phyloP scores from a whole-genome alignment of 2,113 vertebrate genomes.

The Monarcha castaneiventris region DNA sequence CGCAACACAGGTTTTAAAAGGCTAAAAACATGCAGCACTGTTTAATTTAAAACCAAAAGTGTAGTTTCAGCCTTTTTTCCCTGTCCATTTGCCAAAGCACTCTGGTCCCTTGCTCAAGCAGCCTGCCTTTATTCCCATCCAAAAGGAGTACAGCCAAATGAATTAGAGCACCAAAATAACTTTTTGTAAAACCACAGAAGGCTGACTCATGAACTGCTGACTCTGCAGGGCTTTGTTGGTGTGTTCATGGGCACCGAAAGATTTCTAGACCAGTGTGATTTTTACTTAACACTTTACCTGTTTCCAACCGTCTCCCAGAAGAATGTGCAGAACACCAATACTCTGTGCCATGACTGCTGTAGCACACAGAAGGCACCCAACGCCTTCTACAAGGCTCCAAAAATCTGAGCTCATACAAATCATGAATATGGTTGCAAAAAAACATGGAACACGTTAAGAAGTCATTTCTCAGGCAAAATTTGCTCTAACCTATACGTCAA shows the following conservation, averaged over 20 bases:
- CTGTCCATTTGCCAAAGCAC: not conserved
- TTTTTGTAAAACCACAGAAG: not conserved
- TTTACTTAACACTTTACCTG: not conserved
- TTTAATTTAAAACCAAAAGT: slow-evolving; percentile 13
- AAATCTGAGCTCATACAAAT: not conserved
- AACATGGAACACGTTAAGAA: rapidly evolving
- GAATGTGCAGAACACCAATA: not conserved
- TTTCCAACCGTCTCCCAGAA: not conserved
- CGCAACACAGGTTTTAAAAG: not conserved
- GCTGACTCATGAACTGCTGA: slow-evolving; percentile 42
- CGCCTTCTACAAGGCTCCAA: not conserved
- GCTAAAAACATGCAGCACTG: not conserved
- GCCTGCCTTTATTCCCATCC: slow-evolving; percentile 12
- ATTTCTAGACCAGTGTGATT: not conserved
- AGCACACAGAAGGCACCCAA: not conserved
- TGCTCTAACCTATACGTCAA: not conserved
- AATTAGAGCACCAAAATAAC: slow-evolving; percentile 21
- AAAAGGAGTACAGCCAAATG: slow-evolving; percentile 34
- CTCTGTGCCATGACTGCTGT: rapidly evolving
- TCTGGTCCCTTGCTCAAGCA: not conserved
- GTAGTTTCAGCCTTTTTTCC: slow-evolving; percentile 25
- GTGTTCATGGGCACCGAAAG: not conserved
- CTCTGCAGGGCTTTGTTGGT: not conserved
- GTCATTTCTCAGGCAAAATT: not conserved
- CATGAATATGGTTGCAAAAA: rapidly evolving